These are phyloP conservation scores for Cantharis nigra DNA, from an alignment of 2,888 invertebrate species.

Conservation along the genomic window DNA sequence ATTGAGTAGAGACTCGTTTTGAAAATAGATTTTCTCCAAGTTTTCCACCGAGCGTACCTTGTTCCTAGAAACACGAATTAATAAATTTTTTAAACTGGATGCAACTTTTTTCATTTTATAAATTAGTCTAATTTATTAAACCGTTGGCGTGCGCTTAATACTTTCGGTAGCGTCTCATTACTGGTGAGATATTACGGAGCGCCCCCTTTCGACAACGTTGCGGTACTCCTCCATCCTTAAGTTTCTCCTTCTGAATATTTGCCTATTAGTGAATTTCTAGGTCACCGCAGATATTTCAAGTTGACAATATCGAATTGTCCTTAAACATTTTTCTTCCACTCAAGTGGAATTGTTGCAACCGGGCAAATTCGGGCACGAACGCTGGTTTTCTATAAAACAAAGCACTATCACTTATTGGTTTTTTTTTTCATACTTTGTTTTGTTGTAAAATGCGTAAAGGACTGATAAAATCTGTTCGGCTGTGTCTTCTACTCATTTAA, in stretches of 20 bases:
- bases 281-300: too few relatives aligned
- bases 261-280: too few relatives aligned
- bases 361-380: too few relatives aligned
- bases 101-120: not conserved
- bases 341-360: too few relatives aligned
- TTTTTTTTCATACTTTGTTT: not conserved
- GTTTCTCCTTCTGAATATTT: too few relatives aligned
- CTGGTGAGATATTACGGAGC: not conserved
- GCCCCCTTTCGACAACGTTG: not conserved
- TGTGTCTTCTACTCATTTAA: not conserved
- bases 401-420: not conserved
- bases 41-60: not conserved
- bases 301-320: too few relatives aligned
- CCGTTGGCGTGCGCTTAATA: not conserved
- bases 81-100: not conserved
- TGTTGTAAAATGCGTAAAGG: not conserved
- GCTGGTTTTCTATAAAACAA: not conserved
- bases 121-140: not conserved
- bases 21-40: not conserved
- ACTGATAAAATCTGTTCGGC: not conserved
- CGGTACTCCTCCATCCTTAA: not conserved
- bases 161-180: not conserved
- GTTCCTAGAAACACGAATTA: not conserved
- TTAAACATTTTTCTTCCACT: too few relatives aligned
- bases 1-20: too few relatives aligned